A percentile compares a stretch with the other conserved stretches of the same genome.
Conservation (phyloP, 2,113 vertebrate genomes). For the Aramus guarauna region DNA sequence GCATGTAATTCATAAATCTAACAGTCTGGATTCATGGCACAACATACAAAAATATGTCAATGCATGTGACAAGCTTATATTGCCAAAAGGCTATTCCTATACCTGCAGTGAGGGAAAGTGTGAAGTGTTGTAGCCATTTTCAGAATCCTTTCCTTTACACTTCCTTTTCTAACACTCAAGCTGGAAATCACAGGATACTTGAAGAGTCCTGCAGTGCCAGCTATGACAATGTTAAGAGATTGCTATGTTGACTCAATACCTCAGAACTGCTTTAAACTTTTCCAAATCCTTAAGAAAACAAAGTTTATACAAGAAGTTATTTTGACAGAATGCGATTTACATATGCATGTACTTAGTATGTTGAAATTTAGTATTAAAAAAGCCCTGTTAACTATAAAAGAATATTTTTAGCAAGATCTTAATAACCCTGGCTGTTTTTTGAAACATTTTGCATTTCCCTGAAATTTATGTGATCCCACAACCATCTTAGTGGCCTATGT, state of each 20-base stretch:
- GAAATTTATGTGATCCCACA: background rate
- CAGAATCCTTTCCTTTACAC: background rate
- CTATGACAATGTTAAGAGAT: background rate
- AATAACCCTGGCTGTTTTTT: background rate
- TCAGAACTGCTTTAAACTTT: background rate
- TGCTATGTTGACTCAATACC: background rate
- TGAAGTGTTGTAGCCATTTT: background rate
- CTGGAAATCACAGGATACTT: background rate
- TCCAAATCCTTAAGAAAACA: background rate
- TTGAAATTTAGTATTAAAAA: background rate
- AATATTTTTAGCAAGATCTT: background rate
- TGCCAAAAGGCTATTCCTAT: background rate
- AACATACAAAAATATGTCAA: background rate
- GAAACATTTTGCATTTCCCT: background rate
- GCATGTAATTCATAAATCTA: background rate
- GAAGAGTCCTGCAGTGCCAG: background rate
- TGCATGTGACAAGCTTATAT: background rate
- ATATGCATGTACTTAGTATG: background rate
- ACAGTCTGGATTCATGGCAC: background rate
- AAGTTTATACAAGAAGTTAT: background rate
- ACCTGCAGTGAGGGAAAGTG: background rate
- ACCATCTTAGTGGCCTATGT: background rate
- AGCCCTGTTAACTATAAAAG: background rate
- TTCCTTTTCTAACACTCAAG: background rate
- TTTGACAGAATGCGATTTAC: background rate